phyloP scores from a whole-genome alignment of 2,113 vertebrate genomes.

The Onychorhynchus coronatus region DNA sequence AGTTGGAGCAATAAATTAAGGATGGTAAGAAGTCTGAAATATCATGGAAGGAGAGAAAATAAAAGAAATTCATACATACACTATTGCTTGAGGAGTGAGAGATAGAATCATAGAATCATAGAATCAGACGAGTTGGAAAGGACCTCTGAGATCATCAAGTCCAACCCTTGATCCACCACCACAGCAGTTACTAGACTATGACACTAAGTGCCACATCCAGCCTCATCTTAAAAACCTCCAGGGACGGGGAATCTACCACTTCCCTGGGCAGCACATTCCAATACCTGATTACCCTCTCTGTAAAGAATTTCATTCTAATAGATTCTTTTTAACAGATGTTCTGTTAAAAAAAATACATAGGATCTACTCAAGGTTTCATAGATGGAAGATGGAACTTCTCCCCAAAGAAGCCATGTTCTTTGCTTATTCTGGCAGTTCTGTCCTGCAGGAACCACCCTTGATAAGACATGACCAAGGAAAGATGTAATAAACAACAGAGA shows the following conservation, averaged over 20 bases:
- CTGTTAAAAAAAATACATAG: neutral
- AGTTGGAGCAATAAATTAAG: neutral
- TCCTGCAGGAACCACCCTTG: neutral
- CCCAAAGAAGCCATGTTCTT: neutral
- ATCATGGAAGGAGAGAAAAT: neutral
- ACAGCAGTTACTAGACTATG: too few relatives aligned
- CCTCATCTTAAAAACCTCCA: too few relatives aligned
- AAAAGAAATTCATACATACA: neutral
- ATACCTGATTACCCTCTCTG: too few relatives aligned
- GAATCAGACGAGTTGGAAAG: too few relatives aligned
- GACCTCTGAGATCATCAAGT: too few relatives aligned
- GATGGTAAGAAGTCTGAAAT: neutral
- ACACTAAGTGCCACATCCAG: too few relatives aligned
- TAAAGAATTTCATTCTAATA: too few relatives aligned
- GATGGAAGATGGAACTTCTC: neutral
- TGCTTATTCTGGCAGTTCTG: neutral
- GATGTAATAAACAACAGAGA: neutral
- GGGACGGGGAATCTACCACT: too few relatives aligned
- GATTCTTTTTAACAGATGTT: too few relatives aligned
- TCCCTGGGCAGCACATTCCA: too few relatives aligned
- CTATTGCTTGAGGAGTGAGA: neutral
- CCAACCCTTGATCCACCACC: too few relatives aligned
- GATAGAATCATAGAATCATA: too few relatives aligned
- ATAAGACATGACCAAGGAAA: neutral
- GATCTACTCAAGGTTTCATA: neutral